Evolutionary conservation across 2,888 invertebrate genomes (phyloP).

Genomic region (Chrysopilus asiliformis): DNA sequence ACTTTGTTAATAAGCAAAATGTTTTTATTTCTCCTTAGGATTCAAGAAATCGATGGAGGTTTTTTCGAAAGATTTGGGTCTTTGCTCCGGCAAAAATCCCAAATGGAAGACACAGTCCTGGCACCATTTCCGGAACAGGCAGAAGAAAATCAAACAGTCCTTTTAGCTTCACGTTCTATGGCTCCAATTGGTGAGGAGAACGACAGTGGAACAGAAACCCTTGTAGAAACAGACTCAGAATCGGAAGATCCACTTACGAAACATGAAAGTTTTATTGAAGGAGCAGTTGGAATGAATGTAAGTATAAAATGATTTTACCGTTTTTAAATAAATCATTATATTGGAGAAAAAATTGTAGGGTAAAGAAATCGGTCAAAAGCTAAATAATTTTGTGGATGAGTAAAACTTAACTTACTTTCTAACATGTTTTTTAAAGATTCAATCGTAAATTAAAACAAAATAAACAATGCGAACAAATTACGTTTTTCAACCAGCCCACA

Average conservation of each 20-base stretch:
- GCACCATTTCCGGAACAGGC: slow-evolving; percentile 36
- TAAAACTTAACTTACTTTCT: too few relatives aligned
- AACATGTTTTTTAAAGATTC: too few relatives aligned
- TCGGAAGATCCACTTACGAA: slow-evolving; percentile 45
- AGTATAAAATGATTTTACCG: slow-evolving; percentile 35
- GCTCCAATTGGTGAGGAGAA: slow-evolving; percentile 28
- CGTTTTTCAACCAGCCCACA: too few relatives aligned
- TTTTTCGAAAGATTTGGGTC: slow-evolving; percentile 76
- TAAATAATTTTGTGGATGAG: too few relatives aligned
- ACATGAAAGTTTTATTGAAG: slow-evolving; percentile 41
- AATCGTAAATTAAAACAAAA: too few relatives aligned
- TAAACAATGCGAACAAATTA: too few relatives aligned
- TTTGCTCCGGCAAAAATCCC: slow-evolving; percentile 49
- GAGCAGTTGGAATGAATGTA: slow-evolving; percentile 61
- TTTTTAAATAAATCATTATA: too few relatives aligned
- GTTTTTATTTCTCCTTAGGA: too few relatives aligned
- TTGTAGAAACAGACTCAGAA: slow-evolving; percentile 51
- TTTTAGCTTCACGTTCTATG: slow-evolving; percentile 13
- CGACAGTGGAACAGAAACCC: slow-evolving; percentile 43
- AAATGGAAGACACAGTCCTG: slow-evolving; percentile 41
- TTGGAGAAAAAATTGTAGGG: too few relatives aligned
- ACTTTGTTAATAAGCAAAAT: too few relatives aligned
- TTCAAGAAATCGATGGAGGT: slow-evolving; percentile 69
- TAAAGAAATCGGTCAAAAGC: too few relatives aligned
- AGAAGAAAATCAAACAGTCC: slow-evolving; percentile 20